Evolutionary conservation across 2,113 vertebrate genomes (phyloP).

Genomic region (Perccottus glenii): DNA sequence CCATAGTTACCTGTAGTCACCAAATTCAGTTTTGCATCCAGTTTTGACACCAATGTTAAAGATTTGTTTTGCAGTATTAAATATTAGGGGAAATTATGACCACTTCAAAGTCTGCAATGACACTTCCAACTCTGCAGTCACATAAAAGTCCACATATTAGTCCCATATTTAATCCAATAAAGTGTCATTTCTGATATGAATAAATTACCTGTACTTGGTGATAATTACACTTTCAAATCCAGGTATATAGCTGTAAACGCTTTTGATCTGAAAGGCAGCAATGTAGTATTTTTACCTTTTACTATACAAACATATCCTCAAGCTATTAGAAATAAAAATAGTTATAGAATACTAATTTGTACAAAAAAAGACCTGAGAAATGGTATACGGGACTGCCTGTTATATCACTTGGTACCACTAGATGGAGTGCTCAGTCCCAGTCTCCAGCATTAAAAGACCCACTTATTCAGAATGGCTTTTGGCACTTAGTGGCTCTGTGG

Average conservation of each 20-base stretch:
- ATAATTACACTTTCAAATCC: conserved; percentile 59
- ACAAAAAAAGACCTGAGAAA: too few relatives aligned
- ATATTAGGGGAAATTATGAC: fast-evolving
- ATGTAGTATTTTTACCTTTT: background rate
- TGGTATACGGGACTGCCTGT: too few relatives aligned
- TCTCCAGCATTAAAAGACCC: too few relatives aligned
- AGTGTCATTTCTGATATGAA: background rate
- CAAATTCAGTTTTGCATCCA: background rate
- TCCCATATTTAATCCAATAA: background rate
- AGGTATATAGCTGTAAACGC: conserved; percentile 31
- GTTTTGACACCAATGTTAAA: fast-evolving
- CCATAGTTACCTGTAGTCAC: conserved; percentile 57
- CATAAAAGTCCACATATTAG: background rate
- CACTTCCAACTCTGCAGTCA: conserved; percentile 49
- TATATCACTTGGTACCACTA: too few relatives aligned
- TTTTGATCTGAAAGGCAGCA: conserved; percentile 54
- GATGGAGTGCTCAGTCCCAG: too few relatives aligned
- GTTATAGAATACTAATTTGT: too few relatives aligned
- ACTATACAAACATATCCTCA: too few relatives aligned
- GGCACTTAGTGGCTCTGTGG: too few relatives aligned
- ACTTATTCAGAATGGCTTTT: too few relatives aligned
- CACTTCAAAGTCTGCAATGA: conserved; percentile 54
- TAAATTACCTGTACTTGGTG: conserved; percentile 33
- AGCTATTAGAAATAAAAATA: too few relatives aligned
- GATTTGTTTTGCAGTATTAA: fast-evolving